Evolutionary conservation across 2,888 invertebrate species (phyloP).

Genomic region (Papilio elwesi): DNA sequence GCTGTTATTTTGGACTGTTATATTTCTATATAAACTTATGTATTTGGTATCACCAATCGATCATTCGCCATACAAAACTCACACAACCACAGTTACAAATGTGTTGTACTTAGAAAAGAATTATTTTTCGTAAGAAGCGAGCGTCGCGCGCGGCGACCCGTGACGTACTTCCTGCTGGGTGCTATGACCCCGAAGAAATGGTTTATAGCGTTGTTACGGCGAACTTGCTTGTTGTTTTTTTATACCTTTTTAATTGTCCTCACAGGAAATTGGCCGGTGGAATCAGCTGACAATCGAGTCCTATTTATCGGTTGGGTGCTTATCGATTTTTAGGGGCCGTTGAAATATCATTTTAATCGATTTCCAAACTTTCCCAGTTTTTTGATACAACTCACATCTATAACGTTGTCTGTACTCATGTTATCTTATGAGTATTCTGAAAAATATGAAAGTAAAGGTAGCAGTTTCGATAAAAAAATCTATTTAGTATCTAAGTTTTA

Average conservation of each 20-base stretch:
- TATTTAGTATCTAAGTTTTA: neutral
- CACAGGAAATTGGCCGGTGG: constrained; percentile 78
- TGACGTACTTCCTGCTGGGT: constrained; percentile 80
- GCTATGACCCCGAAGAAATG: constrained; percentile 83
- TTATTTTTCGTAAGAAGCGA: constrained; percentile 78
- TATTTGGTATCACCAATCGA: constrained; percentile 36
- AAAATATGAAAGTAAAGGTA: neutral
- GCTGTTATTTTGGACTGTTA: too few species aligned
- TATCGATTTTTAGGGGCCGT: constrained; percentile 45
- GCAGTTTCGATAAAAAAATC: neutral
- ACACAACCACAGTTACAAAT: constrained; percentile 49
- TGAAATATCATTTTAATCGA: constrained; percentile 13
- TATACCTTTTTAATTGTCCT: constrained; percentile 68
- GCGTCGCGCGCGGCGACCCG: constrained; percentile 75
- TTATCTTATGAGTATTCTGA: neutral
- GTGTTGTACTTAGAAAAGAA: constrained; percentile 68
- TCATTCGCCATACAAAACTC: constrained; percentile 27
- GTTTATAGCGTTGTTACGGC: constrained; percentile 55
- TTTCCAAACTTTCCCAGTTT: neutral
- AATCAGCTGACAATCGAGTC: constrained; percentile 62
- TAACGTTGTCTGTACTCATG: neutral
- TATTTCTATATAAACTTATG: too few species aligned
- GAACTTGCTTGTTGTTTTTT: constrained; percentile 63
- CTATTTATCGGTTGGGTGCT: constrained; percentile 73
- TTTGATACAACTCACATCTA: neutral